These are phyloP conservation scores for Cebidichthys violaceus DNA, from an alignment of 2,113 vertebrate genomes.

Conservation along the genomic window DNA sequence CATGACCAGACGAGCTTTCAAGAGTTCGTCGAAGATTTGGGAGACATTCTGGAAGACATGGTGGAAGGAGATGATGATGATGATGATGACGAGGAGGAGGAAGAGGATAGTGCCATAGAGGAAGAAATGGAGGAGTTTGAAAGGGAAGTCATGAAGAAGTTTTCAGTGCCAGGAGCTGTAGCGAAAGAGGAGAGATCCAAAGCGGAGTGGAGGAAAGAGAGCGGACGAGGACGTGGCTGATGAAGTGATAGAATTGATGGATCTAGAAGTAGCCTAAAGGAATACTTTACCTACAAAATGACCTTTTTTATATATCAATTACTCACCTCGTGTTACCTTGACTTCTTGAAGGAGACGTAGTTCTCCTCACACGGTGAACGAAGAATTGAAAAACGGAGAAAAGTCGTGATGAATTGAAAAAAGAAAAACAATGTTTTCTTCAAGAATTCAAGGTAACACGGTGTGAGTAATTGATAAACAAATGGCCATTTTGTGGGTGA, in stretches of 20 bases:
- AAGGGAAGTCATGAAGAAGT: constrained; percentile 78
- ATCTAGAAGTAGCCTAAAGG: constrained; percentile 15
- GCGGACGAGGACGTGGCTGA: constrained; percentile 67
- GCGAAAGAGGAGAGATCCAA: constrained; percentile 51
- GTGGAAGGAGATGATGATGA: constrained; percentile 74
- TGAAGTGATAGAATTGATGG: constrained; percentile 11
- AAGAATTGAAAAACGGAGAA: not conserved
- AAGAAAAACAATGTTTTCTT: not conserved
- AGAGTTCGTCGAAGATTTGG: constrained; percentile 89
- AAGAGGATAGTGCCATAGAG: constrained; percentile 65
- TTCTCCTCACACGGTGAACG: not conserved
- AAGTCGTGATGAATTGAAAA: not conserved
- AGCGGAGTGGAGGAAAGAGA: constrained; percentile 65
- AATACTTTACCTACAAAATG: not conserved
- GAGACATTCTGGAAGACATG: constrained; percentile 91
- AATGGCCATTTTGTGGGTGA: not conserved
- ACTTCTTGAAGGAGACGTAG: not conserved
- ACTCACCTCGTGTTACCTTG: not conserved
- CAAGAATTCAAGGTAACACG: not conserved
- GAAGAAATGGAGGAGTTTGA: constrained; percentile 89
- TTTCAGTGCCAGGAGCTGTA: constrained; percentile 51
- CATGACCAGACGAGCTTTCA: constrained; percentile 88
- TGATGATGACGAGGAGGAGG: not conserved
- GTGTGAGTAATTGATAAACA: not conserved
- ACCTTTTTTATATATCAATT: not conserved